Conservation (phyloP, 2,888 invertebrate species). For the Exephanes ischioxanthus region DNA sequence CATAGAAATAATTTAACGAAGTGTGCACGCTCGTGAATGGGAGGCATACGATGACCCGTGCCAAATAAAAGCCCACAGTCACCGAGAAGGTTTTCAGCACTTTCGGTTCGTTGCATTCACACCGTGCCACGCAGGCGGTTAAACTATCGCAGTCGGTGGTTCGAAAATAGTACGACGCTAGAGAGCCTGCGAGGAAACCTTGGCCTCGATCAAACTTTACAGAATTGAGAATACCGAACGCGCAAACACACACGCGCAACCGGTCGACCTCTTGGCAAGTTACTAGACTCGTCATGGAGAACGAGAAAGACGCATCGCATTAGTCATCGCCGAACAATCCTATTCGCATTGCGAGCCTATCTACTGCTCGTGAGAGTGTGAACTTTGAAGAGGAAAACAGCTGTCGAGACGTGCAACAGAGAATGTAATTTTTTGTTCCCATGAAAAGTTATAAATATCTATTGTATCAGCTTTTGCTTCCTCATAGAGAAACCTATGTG, state of each 20-base stretch:
- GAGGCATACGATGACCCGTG: conserved; percentile 35
- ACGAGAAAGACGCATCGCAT: conserved; percentile 46
- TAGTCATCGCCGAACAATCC: conserved; percentile 62
- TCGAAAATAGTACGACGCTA: conserved; percentile 57
- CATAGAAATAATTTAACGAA: neutral
- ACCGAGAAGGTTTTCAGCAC: conserved; percentile 29
- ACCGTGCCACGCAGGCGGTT: conserved; percentile 25
- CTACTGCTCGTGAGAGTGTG: conserved; percentile 17
- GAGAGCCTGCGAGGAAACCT: conserved; percentile 52
- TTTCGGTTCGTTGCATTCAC: conserved; percentile 58
- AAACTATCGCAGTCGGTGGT: conserved; percentile 37
- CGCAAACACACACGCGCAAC: conserved; percentile 31
- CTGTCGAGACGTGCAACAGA: conserved; percentile 36
- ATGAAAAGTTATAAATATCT: conserved; percentile 49
- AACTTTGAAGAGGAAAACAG: conserved; percentile 18
- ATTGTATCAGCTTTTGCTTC: neutral
- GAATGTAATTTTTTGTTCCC: conserved; percentile 27
- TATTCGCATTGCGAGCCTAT: conserved; percentile 39
- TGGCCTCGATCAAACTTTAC: conserved; percentile 66
- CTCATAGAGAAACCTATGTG: neutral
- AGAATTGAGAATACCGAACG: conserved; percentile 64
- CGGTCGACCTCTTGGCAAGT: conserved; percentile 63
- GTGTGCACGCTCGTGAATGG: conserved; percentile 27
- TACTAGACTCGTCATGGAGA: conserved; percentile 48
- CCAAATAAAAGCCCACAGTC: conserved; percentile 47